Base-by-base conservation (phyloP, 2,888 invertebrate species). In the Caenorhabditis uteleia region DNA sequence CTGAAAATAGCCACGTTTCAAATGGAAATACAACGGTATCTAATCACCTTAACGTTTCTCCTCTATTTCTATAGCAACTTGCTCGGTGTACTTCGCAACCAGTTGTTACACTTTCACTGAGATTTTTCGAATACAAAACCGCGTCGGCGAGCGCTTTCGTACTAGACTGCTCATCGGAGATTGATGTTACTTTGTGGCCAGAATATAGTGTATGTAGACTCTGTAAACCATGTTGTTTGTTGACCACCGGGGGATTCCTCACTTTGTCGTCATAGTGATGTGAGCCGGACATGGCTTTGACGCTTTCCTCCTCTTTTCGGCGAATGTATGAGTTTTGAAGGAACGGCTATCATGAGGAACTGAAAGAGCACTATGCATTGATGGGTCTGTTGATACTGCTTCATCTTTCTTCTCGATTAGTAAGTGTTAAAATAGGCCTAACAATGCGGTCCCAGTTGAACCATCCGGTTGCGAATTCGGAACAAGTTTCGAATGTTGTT, bases 221-320 rank as follows among this genome's bases (percentile, higher is more conserved):
- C 78, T 78, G 58, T 48, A 23, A 43, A 5, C 16, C 26, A 16
- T 7, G 21, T 44, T 44, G 21, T 7, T n/a, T 16, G 16, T 44
- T 29, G 3, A 20, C 12, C n/a, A n/a, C n/a, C n/a, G n/a, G n/a
- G 14, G n/a, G 14, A 34, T 18, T 60, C 21, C 21, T 10, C 53
- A 82, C 83, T 70, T 82, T 79, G 53, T 80, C 75, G 59, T 83
- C 82, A 50, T 76, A 76, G 48, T 69, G 55, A 27, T 79, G 88
- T 18, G 91, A 91, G 18, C 91, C 91, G 39, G 91, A 91, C 67
- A 91, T 85, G 34, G 90, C 91, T 74, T 89, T 87, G 0, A 90
- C 90, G 39, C 90, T 90, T 20, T 90, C 90, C 59, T 79, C 80
- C 42, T 83, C 83, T n/a, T n/a, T n/a, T n/a, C n/a, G n/a, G n/a